Conservation (phyloP, 2,797 vertebrate species). For the Syncerus caffer region DNA sequence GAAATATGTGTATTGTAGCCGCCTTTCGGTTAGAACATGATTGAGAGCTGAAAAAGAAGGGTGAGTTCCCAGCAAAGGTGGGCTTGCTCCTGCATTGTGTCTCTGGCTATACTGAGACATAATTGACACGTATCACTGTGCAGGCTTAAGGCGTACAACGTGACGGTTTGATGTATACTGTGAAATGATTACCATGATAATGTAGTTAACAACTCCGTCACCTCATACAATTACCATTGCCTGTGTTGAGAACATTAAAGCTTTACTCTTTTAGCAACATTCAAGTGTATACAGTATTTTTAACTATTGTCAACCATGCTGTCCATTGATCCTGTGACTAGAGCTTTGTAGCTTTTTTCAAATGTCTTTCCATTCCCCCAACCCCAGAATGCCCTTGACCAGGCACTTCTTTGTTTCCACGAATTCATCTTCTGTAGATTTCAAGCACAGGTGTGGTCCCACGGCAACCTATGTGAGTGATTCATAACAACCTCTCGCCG, state of each 20-base stretch:
- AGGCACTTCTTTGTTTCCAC: too few relatives aligned
- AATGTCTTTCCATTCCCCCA: not conserved
- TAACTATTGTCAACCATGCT: not conserved
- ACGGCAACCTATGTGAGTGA: not conserved
- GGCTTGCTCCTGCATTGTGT: not conserved
- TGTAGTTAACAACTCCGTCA: not conserved
- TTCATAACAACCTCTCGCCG: not conserved
- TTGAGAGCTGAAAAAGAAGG: not conserved
- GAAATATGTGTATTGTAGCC: not conserved
- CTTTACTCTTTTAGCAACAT: not conserved
- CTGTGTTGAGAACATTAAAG: not conserved
- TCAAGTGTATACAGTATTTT: not conserved
- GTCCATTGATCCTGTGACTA: not conserved
- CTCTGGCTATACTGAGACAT: not conserved
- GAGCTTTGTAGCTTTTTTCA: not conserved
- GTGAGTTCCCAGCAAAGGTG: not conserved
- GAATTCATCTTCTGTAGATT: not conserved
- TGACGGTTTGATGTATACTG: not conserved
- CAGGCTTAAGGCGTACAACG: not conserved
- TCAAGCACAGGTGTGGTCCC: not conserved
- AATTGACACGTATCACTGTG: not conserved
- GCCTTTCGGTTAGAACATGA: not conserved
- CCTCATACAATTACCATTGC: not conserved
- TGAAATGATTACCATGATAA: not conserved
- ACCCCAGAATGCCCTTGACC: rapidly evolving